phyloP scores from a whole-genome alignment of 2,888 invertebrate species.

The Mellilla xanthometata region DNA sequence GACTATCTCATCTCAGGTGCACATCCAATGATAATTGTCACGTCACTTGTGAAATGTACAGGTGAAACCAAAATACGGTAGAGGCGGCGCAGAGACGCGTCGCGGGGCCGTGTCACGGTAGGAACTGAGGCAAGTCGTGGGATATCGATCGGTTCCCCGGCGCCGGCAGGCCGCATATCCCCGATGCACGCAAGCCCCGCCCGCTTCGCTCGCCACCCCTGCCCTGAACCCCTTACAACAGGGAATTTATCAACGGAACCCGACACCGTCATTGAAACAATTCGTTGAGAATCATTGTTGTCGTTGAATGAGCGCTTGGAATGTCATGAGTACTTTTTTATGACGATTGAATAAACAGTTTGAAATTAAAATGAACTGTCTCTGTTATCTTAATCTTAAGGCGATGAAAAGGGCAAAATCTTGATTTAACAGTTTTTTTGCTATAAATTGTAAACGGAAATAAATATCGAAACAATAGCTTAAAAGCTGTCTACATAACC shows the following conservation, averaged over 20 bases:
- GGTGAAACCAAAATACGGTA: conserved; percentile 39
- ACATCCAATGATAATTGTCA: conserved; percentile 53
- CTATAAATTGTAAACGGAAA: background rate
- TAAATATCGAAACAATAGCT: too few relatives aligned
- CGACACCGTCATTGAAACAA: conserved; percentile 16
- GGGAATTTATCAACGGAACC: conserved; percentile 36
- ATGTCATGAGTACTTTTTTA: background rate
- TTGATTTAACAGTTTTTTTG: too few relatives aligned
- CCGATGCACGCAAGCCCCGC: conserved; percentile 75
- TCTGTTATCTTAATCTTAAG: too few relatives aligned
- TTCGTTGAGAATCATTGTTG: conserved; percentile 14
- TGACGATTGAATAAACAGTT: background rate
- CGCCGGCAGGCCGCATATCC: conserved; percentile 79
- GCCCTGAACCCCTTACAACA: conserved; percentile 46
- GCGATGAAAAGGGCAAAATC: too few relatives aligned
- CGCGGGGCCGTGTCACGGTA: conserved; percentile 55
- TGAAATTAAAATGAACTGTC: background rate
- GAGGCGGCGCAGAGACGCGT: conserved; percentile 57
- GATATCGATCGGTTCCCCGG: conserved; percentile 76
- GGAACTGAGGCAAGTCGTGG: conserved; percentile 55
- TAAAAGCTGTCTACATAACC: too few relatives aligned
- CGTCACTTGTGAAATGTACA: conserved; percentile 47
- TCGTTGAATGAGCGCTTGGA: conserved; percentile 7
- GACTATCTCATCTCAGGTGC: conserved; percentile 68
- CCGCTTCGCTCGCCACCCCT: conserved; percentile 57